phyloP scores from a whole-genome alignment of 2,888 invertebrate species.

The Trachelus iudaicus region DNA sequence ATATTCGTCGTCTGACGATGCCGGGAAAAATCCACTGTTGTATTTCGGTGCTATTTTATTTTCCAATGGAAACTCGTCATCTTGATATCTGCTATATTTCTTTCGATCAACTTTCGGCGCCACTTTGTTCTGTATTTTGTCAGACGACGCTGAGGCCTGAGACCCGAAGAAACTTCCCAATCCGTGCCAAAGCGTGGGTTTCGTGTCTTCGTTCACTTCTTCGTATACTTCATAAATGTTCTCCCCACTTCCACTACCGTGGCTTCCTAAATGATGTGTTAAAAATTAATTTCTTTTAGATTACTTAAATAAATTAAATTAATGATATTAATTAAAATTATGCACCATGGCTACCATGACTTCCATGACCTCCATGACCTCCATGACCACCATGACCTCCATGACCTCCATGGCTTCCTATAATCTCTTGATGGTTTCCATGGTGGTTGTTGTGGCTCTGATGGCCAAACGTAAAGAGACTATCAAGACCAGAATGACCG shows the following conservation, averaged over 20 bases:
- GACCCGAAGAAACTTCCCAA: conserved; percentile 30
- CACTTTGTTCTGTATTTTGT: conserved; percentile 36
- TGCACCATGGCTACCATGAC: conserved; percentile 14
- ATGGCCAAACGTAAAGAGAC: conserved; percentile 8
- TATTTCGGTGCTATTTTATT: conserved; percentile 38
- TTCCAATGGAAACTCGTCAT: conserved; percentile 29
- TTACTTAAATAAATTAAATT: background rate
- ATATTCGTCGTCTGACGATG: background rate
- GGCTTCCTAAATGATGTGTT: background rate
- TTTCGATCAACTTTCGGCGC: conserved; percentile 25
- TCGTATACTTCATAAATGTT: conserved; percentile 50
- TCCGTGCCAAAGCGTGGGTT: conserved; percentile 16
- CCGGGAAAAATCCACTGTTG: background rate
- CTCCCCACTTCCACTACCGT: conserved; percentile 14
- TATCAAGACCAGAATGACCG: conserved; percentile 8
- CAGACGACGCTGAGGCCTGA: conserved; percentile 5
- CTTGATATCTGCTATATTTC: conserved; percentile 9
- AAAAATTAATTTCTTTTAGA: background rate
- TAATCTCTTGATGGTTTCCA: conserved; percentile 15
- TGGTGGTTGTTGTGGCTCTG: conserved; percentile 8
- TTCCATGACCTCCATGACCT: conserved; percentile 16
- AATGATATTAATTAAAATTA: background rate
- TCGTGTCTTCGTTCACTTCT: conserved; percentile 38
- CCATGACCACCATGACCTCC: conserved; percentile 25
- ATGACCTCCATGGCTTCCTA: conserved; percentile 20